Conservation (phyloP, 1,140 invertebrate genomes). For the Palaemon carinicauda region DNA sequence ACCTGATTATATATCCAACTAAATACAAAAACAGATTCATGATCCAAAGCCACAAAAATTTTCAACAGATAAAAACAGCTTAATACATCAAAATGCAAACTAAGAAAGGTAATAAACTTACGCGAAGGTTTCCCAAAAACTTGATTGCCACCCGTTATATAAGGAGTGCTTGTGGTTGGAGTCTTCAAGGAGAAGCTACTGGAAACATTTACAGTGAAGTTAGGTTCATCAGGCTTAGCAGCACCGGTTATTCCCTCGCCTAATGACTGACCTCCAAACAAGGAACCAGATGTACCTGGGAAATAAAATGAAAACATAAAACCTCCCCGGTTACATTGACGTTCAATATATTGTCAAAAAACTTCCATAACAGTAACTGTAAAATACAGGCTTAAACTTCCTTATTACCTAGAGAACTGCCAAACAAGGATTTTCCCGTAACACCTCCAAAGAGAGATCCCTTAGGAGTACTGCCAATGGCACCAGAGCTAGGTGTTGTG, state of each 20-base stretch:
- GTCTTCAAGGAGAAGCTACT: neutral
- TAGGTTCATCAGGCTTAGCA: too few species aligned
- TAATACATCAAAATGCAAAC: neutral
- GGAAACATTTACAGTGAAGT: conserved; percentile 17
- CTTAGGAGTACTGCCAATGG: neutral
- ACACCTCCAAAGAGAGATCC: conserved; percentile 2
- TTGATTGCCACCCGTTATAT: neutral
- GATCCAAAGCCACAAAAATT: too few species aligned
- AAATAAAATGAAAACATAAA: too few species aligned
- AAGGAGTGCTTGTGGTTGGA: neutral
- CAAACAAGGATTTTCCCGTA: conserved; percentile 31
- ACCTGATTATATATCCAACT: too few species aligned
- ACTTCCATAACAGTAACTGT: neutral
- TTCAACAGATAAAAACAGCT: too few species aligned
- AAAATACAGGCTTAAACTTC: neutral
- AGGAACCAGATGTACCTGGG: too few species aligned
- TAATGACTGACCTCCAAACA: neutral
- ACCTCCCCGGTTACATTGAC: too few species aligned
- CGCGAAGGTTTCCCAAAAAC: neutral
- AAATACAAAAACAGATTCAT: too few species aligned
- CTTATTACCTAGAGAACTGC: neutral
- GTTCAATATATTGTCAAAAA: neutral
- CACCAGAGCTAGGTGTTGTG: neutral
- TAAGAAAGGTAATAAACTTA: neutral
- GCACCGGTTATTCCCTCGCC: too few species aligned